Conservation (phyloP, 1,140 invertebrate species). For the Meloidogyne chitwoodi region DNA sequence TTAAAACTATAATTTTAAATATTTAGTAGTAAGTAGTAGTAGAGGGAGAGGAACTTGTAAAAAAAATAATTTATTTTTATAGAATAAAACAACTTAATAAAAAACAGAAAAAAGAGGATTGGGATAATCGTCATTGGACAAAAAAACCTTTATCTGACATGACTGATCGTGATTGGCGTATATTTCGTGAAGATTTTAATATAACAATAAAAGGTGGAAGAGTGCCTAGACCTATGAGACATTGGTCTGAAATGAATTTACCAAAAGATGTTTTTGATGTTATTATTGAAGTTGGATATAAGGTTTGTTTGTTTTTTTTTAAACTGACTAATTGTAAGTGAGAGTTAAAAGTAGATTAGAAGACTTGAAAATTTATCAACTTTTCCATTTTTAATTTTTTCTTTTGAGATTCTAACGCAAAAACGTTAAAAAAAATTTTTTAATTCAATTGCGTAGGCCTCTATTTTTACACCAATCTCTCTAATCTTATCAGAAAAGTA, state of each 20-base stretch:
- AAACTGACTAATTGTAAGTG: too few species aligned
- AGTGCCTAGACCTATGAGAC: slow-evolving; percentile 90
- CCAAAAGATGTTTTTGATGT: slow-evolving; percentile 87
- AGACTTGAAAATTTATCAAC: too few species aligned
- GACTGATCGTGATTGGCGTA: slow-evolving; percentile 98
- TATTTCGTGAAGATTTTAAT: slow-evolving; percentile 98
- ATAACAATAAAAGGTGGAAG: slow-evolving; percentile 94
- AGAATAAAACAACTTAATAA: slow-evolving; percentile 31
- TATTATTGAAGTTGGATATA: slow-evolving; percentile 90
- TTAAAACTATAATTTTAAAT: too few species aligned
- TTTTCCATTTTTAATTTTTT: not conserved
- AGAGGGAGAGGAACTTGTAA: too few species aligned
- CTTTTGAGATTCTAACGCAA: too few species aligned
- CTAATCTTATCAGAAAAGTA: too few species aligned
- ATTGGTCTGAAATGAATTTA: slow-evolving; percentile 89
- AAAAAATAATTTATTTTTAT: slow-evolving; percentile 22
- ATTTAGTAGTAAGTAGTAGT: too few species aligned
- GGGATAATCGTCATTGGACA: slow-evolving; percentile 97
- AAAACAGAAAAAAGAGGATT: slow-evolving; percentile 77
- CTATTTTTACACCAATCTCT: too few species aligned
- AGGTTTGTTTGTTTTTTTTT: slow-evolving; percentile 60
- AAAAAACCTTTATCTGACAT: slow-evolving; percentile 90
- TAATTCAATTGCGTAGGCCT: too few species aligned
- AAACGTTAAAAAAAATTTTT: too few species aligned
- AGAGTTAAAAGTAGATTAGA: too few species aligned